These are phyloP conservation scores for Numenius phaeopus DNA, from an alignment of 2,797 vertebrate genomes.

Conservation along the genomic window DNA sequence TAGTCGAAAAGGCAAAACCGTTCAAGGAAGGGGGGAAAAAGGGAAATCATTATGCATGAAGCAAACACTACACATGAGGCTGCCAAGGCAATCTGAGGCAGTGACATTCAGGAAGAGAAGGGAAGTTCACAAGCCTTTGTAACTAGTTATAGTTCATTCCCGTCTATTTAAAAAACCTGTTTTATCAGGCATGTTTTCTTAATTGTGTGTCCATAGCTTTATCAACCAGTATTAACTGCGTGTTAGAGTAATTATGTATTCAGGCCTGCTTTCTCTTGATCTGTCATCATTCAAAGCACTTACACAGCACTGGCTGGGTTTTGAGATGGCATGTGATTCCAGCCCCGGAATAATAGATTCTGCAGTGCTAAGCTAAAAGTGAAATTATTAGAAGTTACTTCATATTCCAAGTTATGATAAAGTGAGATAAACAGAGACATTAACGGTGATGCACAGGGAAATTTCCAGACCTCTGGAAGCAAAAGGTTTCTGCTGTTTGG, in stretches of 20 bases:
- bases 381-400: conserved; percentile 72
- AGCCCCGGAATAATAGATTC: conserved; percentile 64
- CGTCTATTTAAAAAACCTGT: conserved; percentile 38
- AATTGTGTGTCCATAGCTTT: conserved; percentile 71
- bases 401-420: conserved; percentile 63
- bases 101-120: conserved; percentile 66
- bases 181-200: conserved; percentile 74
- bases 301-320: conserved; percentile 12
- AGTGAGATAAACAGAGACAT: conserved; percentile 63
- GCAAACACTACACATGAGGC: conserved; percentile 59
- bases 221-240: conserved; percentile 59
- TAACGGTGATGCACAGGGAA: conserved; percentile 31
- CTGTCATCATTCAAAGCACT: conserved; percentile 73
- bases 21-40: conserved; percentile 60
- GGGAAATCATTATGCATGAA: conserved; percentile 82
- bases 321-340: conserved; percentile 22
- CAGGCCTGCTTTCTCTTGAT: conserved; percentile 63
- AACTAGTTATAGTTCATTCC: conserved; percentile 46
- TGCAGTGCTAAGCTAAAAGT: conserved; percentile 67
- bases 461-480: neutral
- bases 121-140: conserved; percentile 72
- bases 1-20: conserved; percentile 83
- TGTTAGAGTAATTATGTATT: conserved; percentile 65
- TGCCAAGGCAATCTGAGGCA: conserved; percentile 70
- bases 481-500: conserved; percentile 38